Evolutionary conservation across 2,797 vertebrate genomes (phyloP).

Genomic region (Cyprinodon diabolis): DNA sequence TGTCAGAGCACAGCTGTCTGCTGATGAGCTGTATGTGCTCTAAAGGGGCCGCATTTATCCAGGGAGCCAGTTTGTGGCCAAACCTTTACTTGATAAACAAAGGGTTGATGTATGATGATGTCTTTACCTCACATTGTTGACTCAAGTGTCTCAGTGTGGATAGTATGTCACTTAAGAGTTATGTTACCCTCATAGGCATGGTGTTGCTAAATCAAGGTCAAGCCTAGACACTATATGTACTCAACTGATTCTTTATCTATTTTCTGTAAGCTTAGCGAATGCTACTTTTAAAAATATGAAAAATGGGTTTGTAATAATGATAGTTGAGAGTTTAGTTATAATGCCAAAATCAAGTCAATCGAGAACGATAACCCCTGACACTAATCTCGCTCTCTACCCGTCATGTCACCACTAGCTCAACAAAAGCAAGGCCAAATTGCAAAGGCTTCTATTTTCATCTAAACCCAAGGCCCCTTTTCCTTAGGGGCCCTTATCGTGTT

Average conservation of each 20-base stretch:
- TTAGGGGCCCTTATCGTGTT: constrained; percentile 40
- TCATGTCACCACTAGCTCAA: constrained; percentile 17
- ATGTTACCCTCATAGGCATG: constrained; percentile 17
- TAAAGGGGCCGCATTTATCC: neutral
- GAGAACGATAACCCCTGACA: constrained; percentile 9
- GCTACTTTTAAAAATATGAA: neutral
- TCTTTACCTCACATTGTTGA: constrained; percentile 45
- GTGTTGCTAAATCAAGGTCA: constrained; percentile 16
- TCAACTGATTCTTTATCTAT: neutral
- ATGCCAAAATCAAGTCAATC: constrained; percentile 9
- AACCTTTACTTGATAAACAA: constrained; percentile 19
- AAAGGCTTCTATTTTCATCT: constrained; percentile 38
- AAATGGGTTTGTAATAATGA: neutral
- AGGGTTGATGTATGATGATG: constrained; percentile 31
- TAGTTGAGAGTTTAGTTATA: neutral
- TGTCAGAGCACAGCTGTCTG: constrained; percentile 21
- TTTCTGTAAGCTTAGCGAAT: neutral
- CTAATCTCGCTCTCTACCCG: constrained; percentile 12
- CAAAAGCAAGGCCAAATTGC: constrained; percentile 7
- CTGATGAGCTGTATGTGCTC: constrained; percentile 40
- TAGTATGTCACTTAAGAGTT: constrained; percentile 31
- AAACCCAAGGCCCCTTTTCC: constrained; percentile 34
- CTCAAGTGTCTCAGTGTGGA: neutral
- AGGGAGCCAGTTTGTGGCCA: neutral
- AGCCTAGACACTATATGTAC: constrained; percentile 14